Evolutionary conservation across 2,888 invertebrate genomes (phyloP).

Genomic region (Pelosia muscerda): DNA sequence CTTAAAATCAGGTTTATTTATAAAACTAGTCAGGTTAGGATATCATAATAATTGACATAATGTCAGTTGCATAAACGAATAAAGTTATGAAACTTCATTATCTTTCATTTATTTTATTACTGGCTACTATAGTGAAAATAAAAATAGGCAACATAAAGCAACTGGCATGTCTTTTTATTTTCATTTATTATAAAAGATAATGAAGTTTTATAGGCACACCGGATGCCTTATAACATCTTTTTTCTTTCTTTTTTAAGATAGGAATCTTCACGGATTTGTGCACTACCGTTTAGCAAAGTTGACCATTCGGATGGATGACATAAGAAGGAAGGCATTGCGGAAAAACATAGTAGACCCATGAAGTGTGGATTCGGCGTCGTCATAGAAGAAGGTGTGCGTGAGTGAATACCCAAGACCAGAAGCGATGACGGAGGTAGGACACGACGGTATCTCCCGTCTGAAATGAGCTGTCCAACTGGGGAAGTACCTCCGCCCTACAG

Average conservation of each 20-base stretch:
- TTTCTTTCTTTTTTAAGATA: neutral
- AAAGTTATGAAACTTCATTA: neutral
- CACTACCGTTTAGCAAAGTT: conserved; percentile 3
- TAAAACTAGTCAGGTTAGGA: neutral
- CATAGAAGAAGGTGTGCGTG: no score
- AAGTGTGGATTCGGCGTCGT: no score
- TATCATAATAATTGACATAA: conserved; percentile 3
- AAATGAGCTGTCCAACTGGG: no score
- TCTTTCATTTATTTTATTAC: neutral
- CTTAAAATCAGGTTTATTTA: conserved; percentile 7
- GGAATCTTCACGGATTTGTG: neutral
- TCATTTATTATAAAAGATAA: neutral
- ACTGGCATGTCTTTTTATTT: neutral
- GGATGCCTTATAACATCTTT: neutral
- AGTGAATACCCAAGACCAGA: no score
- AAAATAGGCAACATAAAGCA: neutral
- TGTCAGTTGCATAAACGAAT: conserved; percentile 1
- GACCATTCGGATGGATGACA: neutral
- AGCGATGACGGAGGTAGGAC: no score
- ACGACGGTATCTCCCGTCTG: no score
- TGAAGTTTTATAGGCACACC: neutral
- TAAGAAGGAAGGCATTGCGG: neutral
- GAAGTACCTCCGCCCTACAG: no score
- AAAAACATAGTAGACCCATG: neutral
- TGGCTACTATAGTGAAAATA: neutral